Evolutionary conservation across 2,113 vertebrate species (phyloP).

Genomic region (Grammomys dolichurus): DNA sequence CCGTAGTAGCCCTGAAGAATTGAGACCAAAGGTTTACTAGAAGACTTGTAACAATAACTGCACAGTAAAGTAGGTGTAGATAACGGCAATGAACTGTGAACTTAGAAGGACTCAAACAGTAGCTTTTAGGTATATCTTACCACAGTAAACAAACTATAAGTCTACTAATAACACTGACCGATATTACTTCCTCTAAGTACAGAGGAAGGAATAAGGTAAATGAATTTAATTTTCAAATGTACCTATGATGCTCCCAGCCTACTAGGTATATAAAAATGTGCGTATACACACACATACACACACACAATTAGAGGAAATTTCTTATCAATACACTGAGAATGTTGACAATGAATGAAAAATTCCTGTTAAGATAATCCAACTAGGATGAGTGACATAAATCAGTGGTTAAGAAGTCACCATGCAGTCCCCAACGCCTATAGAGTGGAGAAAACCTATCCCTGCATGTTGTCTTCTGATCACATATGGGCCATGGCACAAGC

Average conservation of each 20-base stretch:
- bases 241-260: not conserved
- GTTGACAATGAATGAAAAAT: slow-evolving; percentile 30
- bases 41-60: not conserved
- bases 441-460: not conserved
- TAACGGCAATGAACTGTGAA: not conserved
- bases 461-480: not conserved
- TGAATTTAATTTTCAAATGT: not conserved
- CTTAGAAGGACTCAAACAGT: not conserved
- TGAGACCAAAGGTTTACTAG: not conserved
- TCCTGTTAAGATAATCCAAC: not conserved
- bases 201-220: not conserved
- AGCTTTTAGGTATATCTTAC: not conserved
- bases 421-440: not conserved
- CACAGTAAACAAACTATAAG: not conserved
- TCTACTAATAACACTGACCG: not conserved
- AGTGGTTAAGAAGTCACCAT: too few relatives aligned
- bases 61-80: not conserved
- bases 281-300: too few relatives aligned
- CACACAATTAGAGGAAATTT: not conserved
- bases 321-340: slow-evolving; percentile 47
- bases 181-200: not conserved
- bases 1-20: not conserved
- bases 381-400: too few relatives aligned
- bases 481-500: not conserved
- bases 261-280: not conserved